Evolutionary conservation across 2,888 invertebrate species (phyloP), one percentile per base, ranked within the genome.

Genomic region (Clistopyga incitator): DNA sequence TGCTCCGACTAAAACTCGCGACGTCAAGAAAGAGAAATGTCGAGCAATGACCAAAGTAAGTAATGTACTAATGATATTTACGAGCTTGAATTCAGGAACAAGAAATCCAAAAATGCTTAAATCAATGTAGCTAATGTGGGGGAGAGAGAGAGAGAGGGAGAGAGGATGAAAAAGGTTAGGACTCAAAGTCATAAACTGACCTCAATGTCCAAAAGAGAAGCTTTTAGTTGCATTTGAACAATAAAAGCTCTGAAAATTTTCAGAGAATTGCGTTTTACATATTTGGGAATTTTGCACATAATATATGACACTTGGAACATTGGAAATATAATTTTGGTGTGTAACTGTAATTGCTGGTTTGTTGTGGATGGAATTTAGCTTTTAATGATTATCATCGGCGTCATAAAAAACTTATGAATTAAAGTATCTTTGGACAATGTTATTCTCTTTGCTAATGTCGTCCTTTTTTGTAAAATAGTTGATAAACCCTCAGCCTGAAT

Each of bases 41-140:
- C 95, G 95, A 91, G 96, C 96, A 82, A 94, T 95, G 91, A 96
- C 96, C 59, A 96, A 96, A 95, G 96, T 96, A 88, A 75, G 70
- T 65, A 18, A 18, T 38, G n/a, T 1, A 3, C 13, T 11, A 56
- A 47, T n/a, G 20, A 56, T 38, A 10, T 42, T 45, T 1, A 10
- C 23, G 59, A 2, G 23, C 34, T n/a, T n/a, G n/a, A n/a, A n/a
- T 72, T 74, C 6, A 47, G 13, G 2, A 2, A 13, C 0, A 47
- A 38, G 10, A 38, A 45, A 11, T 45, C 15, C 2, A 2, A 3
- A 61, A 64, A 20, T 3, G 18, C 6, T 10, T 52, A 20, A 4
- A 3, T 38, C 10, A 10, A 15, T 52, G 2, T n/a, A 52, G 1
- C 52, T 23, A 10, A 20, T 38, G 8, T 11, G 11, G 45, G 6